These are phyloP conservation scores for Pithys albifrons DNA, from an alignment of 2,113 vertebrate species.

Conservation along the genomic window DNA sequence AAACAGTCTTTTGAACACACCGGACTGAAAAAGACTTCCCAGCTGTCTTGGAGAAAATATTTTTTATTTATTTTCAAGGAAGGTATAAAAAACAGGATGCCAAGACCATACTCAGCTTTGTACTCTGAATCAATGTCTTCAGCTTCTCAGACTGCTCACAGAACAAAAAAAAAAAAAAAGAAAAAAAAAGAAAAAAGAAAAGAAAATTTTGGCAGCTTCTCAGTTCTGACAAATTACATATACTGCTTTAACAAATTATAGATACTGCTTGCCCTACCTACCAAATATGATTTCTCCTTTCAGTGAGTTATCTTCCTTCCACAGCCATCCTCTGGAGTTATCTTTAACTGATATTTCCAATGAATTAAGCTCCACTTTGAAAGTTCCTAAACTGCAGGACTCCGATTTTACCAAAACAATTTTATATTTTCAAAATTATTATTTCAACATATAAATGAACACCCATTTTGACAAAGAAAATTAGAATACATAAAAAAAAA, in stretches of 20 bases:
- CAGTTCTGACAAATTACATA: no score
- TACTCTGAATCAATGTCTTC: not conserved
- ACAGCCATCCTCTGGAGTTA: not conserved
- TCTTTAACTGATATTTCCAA: not conserved
- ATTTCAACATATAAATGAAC: not conserved
- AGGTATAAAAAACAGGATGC: not conserved
- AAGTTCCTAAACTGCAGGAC: not conserved
- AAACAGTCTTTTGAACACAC: constrained; percentile 14
- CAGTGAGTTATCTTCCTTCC: not conserved
- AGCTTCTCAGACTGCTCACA: not conserved
- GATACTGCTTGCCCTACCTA: not conserved
- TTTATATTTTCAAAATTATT: not conserved
- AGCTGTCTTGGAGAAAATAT: not conserved
- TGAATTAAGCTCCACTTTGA: not conserved
- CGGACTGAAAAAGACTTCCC: not conserved
- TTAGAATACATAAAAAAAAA: not conserved
- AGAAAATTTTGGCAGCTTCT: no score
- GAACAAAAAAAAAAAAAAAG: no score
- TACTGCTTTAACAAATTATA: not conserved
- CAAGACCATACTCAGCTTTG: not conserved
- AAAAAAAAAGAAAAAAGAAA: no score
- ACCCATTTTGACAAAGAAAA: not conserved
- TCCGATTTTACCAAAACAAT: not conserved
- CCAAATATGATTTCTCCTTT: not conserved
- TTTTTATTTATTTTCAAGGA: not conserved